Evolutionary conservation across 2,113 vertebrate species (phyloP).

Genomic region (Peromyscus californicus): DNA sequence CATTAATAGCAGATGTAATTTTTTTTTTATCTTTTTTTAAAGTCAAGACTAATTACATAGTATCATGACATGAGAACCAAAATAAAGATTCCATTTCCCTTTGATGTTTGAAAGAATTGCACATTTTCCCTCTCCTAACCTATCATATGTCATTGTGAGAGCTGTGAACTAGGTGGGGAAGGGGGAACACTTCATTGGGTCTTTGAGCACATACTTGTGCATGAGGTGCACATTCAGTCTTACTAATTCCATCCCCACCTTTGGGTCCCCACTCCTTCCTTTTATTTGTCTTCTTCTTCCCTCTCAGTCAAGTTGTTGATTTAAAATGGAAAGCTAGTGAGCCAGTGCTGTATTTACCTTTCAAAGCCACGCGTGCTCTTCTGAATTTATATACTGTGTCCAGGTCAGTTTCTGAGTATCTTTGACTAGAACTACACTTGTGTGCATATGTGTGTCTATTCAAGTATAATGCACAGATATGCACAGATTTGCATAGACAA

Average conservation of each 20-base stretch:
- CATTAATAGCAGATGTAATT: conserved; percentile 29
- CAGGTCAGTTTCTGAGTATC: background rate
- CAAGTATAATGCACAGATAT: background rate
- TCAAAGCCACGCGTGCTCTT: background rate
- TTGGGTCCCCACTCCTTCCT: background rate
- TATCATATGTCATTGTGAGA: background rate
- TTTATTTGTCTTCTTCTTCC: background rate
- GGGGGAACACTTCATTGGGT: background rate
- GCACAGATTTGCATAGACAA: no score
- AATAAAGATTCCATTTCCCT: conserved; percentile 20
- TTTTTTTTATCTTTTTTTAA: conserved; percentile 26
- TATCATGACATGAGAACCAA: background rate
- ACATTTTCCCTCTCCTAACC: background rate
- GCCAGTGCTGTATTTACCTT: background rate
- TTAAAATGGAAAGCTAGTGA: background rate
- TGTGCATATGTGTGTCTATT: background rate
- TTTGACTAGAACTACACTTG: conserved; percentile 18
- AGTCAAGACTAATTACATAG: conserved; percentile 21
- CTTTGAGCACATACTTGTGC: background rate
- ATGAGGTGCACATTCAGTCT: background rate
- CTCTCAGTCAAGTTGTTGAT: background rate
- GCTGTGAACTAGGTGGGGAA: background rate
- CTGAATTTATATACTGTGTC: background rate
- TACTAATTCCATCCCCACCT: rapidly evolving
- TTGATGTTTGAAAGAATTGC: conserved; percentile 35